Conservation (phyloP, 2,888 invertebrate genomes). For the Diaprepes abbreviatus region DNA sequence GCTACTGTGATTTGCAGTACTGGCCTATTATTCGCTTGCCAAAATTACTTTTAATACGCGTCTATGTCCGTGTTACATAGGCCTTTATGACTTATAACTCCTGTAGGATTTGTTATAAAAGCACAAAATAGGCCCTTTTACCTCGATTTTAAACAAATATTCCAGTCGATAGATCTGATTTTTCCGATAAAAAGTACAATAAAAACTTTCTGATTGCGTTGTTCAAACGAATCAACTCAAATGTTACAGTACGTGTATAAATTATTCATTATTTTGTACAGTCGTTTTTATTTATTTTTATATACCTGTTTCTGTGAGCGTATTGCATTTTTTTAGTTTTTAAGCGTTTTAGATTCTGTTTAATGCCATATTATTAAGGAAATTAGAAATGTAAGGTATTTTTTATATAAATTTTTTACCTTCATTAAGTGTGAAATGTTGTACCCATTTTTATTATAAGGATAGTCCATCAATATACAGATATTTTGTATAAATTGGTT, state of each 20-base stretch:
- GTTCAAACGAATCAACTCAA: neutral
- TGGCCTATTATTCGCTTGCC: no score
- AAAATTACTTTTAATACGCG: no score
- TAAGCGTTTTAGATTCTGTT: neutral
- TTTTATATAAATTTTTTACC: slow-evolving; percentile 3
- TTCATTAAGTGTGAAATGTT: neutral
- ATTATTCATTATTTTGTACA: slow-evolving; percentile 9
- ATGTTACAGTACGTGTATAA: neutral
- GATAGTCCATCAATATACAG: neutral
- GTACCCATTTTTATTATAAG: neutral
- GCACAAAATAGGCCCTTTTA: neutral
- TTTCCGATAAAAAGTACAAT: neutral
- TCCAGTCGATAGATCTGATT: slow-evolving; percentile 7
- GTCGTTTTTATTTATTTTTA: slow-evolving; percentile 20
- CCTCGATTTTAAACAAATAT: neutral
- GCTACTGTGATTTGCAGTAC: no score
- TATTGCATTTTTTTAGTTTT: slow-evolving; percentile 8
- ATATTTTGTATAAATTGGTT: neutral
- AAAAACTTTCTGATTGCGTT: neutral
- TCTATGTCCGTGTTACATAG: no score
- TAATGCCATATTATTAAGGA: slow-evolving; percentile 14
- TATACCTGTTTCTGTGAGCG: slow-evolving; percentile 12
- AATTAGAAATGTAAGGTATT: neutral
- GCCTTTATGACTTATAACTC: no score
- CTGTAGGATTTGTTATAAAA: neutral